Evolutionary conservation across 1,140 invertebrate species (phyloP).

Genomic region (Andrena cerasifolii): DNA sequence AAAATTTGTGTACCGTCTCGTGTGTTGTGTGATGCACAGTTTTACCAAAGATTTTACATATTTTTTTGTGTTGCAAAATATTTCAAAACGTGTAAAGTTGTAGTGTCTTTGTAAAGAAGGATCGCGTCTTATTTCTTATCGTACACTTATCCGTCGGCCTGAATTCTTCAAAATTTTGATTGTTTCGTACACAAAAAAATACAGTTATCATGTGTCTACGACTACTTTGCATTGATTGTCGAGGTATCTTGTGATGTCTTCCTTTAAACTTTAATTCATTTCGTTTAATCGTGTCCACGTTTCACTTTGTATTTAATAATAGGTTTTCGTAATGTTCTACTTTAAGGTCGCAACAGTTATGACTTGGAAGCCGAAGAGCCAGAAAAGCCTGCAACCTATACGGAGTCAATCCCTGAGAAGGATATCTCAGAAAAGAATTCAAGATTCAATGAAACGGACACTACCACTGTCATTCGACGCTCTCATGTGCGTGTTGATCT

Average conservation of each 20-base stretch:
- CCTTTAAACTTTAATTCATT: slow-evolving; percentile 18
- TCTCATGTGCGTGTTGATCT: slow-evolving; percentile 83
- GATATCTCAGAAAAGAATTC: slow-evolving; percentile 62
- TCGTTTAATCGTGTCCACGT: neutral
- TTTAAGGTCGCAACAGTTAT: slow-evolving; percentile 80
- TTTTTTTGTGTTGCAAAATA: neutral
- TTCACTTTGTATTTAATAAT: neutral
- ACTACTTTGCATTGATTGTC: slow-evolving; percentile 83
- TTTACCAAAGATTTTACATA: neutral
- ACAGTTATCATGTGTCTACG: slow-evolving; percentile 80
- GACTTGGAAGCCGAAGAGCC: slow-evolving; percentile 77
- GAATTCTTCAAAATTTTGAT: slow-evolving; percentile 2
- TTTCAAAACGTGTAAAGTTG: neutral
- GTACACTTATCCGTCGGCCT: neutral
- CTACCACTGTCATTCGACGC: slow-evolving; percentile 77
- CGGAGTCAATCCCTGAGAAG: slow-evolving; percentile 62
- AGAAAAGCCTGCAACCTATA: slow-evolving; percentile 70
- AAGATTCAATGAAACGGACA: slow-evolving; percentile 77
- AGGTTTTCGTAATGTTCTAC: slow-evolving; percentile 12
- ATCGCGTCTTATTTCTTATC: neutral
- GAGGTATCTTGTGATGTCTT: slow-evolving; percentile 76
- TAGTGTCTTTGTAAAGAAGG: slow-evolving; percentile 1
- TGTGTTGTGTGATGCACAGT: neutral
- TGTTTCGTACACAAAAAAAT: slow-evolving; percentile 15
- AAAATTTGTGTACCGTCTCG: slow-evolving; percentile 11